phyloP scores from a whole-genome alignment of 2,113 vertebrate species.

The Melanocharis versteri region DNA sequence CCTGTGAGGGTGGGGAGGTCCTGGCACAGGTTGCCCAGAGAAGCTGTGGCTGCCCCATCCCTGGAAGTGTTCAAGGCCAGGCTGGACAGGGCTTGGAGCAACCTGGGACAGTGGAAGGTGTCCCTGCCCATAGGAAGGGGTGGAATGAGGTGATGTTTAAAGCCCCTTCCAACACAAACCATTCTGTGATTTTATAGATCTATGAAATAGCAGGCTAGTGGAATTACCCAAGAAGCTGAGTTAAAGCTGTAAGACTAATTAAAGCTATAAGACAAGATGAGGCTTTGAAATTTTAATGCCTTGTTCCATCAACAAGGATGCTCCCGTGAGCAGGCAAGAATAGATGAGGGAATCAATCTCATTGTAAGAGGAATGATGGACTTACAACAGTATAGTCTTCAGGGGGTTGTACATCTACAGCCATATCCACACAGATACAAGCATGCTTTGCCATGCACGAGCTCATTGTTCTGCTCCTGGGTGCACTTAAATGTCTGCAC shows the following conservation, averaged over 20 bases:
- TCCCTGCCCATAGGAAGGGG: not conserved
- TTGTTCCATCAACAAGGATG: not conserved
- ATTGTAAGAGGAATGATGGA: not conserved
- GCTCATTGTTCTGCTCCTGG: not conserved
- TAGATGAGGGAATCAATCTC: not conserved
- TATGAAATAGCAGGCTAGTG: not conserved
- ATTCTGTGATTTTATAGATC: not conserved
- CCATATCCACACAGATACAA: not conserved
- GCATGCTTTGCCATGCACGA: not conserved
- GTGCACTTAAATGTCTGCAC: not conserved
- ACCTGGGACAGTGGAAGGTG: not conserved
- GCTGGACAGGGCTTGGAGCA: not conserved
- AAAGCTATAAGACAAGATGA: constrained; percentile 29
- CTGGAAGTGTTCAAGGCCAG: not conserved
- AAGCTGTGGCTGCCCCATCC: not conserved
- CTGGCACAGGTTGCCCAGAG: not conserved
- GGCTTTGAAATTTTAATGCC: constrained; percentile 38
- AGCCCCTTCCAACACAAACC: not conserved
- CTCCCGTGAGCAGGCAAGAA: not conserved
- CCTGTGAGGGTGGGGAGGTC: not conserved
- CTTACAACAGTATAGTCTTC: not conserved
- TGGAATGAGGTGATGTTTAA: not conserved
- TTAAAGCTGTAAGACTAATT: not conserved
- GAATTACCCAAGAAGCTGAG: not conserved
- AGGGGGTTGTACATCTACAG: not conserved